Evolutionary conservation across 2,797 vertebrate genomes (phyloP), one percentile per base, ranked within the genome.

Genomic region (Alectoris magna): DNA sequence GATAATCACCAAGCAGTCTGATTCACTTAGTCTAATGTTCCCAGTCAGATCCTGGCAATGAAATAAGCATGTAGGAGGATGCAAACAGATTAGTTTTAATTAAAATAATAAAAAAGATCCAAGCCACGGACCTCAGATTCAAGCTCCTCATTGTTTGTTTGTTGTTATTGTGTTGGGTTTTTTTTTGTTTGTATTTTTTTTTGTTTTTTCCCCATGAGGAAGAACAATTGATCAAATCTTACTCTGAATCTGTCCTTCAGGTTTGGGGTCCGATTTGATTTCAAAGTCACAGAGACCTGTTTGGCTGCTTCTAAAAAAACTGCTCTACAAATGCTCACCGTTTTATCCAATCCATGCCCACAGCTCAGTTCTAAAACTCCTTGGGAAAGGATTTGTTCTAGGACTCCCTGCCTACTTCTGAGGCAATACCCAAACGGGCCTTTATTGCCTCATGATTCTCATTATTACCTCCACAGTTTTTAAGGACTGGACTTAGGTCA

Each of bases 21-120:
- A 96, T 92, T 96, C 94, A 92, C 88, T 96, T 94, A 94, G 90
- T 83, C 86, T 93, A 94, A 95, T 90, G 94, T 72, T 96, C 95
- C 72, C 88, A 92, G 92, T 95, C 88, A 94, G 93, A 96, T 90
- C 72, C 90, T 92, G 92, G 91, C 94, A 93, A 87, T 83, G 92
- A 94, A 95, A 94, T 87, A 96, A 94, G 49, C 69, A 51, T 94
- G 92, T 92, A 95, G 91, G 88, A 90, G 58, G 78, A 82, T 83
- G 71, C 81, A 90, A 93, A 93, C 69, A 71, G 83, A 94, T 91
- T 84, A 87, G 71, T 94, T 95, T 95, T 95, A 92, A 94, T 95
- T 96, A 93, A 90, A 95, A 94, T 72, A 95, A 88, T 91, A 77
- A 76, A 91, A 26, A 91, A 93, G 58, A 66, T 79, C 58, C 36